phyloP scores from a whole-genome alignment of 1,140 invertebrate genomes.

The Latrodectus geometricus region DNA sequence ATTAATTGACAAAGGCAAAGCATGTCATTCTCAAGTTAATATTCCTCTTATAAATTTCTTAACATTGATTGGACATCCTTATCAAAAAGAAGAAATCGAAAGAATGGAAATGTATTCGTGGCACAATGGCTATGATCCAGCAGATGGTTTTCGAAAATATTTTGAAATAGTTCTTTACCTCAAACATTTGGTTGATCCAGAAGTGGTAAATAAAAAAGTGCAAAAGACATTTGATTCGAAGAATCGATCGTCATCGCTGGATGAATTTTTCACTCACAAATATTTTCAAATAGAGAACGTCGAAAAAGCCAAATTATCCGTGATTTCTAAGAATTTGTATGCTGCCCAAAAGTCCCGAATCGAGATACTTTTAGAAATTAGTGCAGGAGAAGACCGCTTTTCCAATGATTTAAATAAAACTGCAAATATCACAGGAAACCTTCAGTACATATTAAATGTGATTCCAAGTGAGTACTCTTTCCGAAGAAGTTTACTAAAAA shows the following conservation, averaged over 20 bases:
- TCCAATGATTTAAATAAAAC: background rate
- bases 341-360: background rate
- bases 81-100: background rate
- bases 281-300: background rate
- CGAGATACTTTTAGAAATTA: background rate
- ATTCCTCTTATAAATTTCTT: background rate
- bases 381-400: background rate
- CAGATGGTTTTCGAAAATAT: background rate
- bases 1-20: background rate
- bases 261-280: conserved; percentile 5
- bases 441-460: background rate
- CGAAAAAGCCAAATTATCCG: background rate
- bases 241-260: too few relatives aligned
- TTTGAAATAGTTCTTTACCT: background rate
- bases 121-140: too few relatives aligned
- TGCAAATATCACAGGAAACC: background rate
- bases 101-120: background rate
- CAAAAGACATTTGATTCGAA: background rate
- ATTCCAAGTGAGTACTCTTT: background rate
- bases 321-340: background rate
- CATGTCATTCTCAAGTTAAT: background rate
- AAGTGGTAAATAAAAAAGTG: background rate
- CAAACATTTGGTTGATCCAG: background rate
- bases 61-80: background rate
- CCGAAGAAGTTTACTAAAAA: background rate